Percentiles rank a stretch among this genome's conserved stretches.
These are phyloP conservation scores for Lepilemur septentrionalis DNA, from an alignment of 2,797 vertebrate genomes.

Conservation along the genomic window DNA sequence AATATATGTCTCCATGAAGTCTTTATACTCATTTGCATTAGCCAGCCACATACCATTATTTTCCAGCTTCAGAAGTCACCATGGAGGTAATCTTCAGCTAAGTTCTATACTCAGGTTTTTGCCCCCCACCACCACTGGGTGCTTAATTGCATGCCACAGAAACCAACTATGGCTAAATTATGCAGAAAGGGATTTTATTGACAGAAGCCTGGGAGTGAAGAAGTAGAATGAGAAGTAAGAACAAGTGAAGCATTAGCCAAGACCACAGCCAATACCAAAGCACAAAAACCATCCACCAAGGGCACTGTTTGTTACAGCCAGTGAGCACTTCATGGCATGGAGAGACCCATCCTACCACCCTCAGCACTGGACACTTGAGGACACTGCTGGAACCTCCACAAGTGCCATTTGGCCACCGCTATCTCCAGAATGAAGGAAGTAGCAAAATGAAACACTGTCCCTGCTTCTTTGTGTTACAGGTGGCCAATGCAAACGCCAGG, in stretches of 20 bases:
- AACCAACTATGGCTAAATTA: background rate
- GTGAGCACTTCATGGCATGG: background rate
- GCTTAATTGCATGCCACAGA: background rate
- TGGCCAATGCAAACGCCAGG: background rate
- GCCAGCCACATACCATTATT: background rate
- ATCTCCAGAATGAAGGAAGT: background rate
- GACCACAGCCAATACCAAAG: background rate
- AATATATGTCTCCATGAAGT: background rate
- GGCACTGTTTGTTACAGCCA: background rate
- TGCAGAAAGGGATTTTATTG: background rate
- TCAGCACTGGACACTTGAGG: background rate
- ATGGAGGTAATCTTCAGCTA: background rate
- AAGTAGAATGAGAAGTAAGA: background rate
- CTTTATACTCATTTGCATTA: background rate
- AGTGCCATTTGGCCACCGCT: background rate
- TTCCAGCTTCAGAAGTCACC: background rate
- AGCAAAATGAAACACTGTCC: background rate
- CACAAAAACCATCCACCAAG: background rate
- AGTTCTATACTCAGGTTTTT: background rate
- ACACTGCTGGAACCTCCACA: background rate
- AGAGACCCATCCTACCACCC: background rate
- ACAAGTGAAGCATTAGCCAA: background rate
- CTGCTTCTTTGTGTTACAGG: background rate
- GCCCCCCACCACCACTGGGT: background rate
- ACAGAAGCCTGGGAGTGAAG: background rate